These are phyloP conservation scores for Hippopotamyrus pictus DNA, from an alignment of 2,797 vertebrate genomes.

Conservation along the genomic window DNA sequence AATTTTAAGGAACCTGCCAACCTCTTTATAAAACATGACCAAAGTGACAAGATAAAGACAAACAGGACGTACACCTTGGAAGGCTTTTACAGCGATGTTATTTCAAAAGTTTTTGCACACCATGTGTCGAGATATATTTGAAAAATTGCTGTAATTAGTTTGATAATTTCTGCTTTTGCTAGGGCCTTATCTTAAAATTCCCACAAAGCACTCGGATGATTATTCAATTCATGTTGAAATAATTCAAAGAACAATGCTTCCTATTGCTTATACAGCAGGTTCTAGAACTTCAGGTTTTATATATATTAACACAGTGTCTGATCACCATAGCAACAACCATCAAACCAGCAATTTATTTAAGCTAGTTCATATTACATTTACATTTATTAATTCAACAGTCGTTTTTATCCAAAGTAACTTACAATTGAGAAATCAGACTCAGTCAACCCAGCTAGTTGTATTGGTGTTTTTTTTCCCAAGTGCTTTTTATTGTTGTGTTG, in stretches of 20 bases:
- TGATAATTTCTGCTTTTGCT: not conserved
- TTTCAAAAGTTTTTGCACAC: not conserved
- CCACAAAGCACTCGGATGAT: not conserved
- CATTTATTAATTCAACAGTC: not conserved
- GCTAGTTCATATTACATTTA: not conserved
- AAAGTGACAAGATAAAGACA: conserved; percentile 1
- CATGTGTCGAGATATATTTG: not conserved
- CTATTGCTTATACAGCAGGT: not conserved
- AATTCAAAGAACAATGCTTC: not conserved
- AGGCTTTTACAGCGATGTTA: not conserved
- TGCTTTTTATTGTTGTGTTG: not conserved
- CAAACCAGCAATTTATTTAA: not conserved
- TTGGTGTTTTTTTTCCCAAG: not conserved
- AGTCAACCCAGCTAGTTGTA: not conserved
- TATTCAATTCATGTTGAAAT: not conserved
- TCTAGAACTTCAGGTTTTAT: not conserved
- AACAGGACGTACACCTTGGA: not conserved
- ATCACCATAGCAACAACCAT: not conserved
- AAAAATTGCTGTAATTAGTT: not conserved
- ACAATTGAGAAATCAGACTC: not conserved
- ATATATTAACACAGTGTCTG: not conserved
- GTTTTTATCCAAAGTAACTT: not conserved
- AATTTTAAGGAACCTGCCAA: not conserved
- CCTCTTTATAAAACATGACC: not conserved
- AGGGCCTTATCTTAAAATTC: not conserved